These are phyloP conservation scores for Heliconius hermathena DNA, from an alignment of 1,140 invertebrate species.

Conservation along the genomic window DNA sequence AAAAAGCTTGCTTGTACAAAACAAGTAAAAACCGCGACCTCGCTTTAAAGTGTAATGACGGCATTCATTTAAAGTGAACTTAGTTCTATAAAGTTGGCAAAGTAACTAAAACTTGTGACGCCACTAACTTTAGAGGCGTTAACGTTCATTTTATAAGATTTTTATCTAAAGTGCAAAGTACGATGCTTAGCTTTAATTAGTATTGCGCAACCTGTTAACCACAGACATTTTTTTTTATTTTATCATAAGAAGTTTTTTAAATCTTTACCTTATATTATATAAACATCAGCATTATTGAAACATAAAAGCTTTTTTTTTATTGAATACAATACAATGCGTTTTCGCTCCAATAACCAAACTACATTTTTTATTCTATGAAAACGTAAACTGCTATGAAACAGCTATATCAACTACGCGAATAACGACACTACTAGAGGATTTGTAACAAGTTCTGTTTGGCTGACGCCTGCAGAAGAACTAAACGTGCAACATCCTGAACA, in stretches of 20 bases:
- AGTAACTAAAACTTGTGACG: slow-evolving; percentile 5
- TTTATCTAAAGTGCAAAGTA: slow-evolving; percentile 22
- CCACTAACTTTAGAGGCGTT: slow-evolving; percentile 17
- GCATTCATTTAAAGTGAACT: not conserved
- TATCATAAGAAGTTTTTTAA: not conserved
- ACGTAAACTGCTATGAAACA: not conserved
- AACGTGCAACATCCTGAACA: slow-evolving; percentile 35
- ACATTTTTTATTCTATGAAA: not conserved
- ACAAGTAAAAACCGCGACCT: not conserved
- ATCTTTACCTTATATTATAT: not conserved
- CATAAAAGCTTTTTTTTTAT: not conserved
- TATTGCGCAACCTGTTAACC: slow-evolving; percentile 7
- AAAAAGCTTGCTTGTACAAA: not conserved
- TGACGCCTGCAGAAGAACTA: slow-evolving; percentile 23
- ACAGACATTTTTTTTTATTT: not conserved
- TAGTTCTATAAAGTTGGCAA: slow-evolving; percentile 2
- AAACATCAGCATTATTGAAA: not conserved
- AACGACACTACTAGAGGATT: not conserved
- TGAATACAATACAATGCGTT: not conserved
- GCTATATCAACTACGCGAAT: slow-evolving; percentile 10
- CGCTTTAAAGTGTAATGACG: slow-evolving; percentile 1
- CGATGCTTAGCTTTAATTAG: slow-evolving; percentile 18
- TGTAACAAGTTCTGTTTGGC: slow-evolving; percentile 12
- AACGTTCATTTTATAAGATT: slow-evolving; percentile 26
- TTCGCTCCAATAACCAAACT: not conserved